These are phyloP conservation scores for Andrena marginata DNA, from an alignment of 2,888 invertebrate species.

Conservation along the genomic window DNA sequence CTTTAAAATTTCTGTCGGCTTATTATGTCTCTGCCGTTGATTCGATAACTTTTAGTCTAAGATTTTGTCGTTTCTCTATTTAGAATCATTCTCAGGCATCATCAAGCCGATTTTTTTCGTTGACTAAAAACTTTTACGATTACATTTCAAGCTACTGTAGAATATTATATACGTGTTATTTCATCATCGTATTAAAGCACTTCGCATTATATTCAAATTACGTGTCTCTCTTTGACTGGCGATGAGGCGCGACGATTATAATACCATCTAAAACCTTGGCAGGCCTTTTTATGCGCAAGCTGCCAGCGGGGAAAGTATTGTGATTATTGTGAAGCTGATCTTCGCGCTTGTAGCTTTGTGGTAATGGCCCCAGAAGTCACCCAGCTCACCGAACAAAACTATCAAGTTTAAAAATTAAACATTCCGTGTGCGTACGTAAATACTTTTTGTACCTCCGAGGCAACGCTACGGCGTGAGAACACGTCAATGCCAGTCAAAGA, in stretches of 20 bases:
- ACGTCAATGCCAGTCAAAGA: too few species aligned
- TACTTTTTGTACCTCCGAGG: too few species aligned
- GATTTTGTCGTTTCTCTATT: conserved; percentile 41
- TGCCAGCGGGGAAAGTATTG: too few species aligned
- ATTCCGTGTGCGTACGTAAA: too few species aligned
- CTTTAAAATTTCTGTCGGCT: conserved; percentile 72
- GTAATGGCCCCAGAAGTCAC: too few species aligned
- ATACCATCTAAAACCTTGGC: too few species aligned
- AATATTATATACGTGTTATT: conserved; percentile 43
- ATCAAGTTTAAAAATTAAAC: too few species aligned
- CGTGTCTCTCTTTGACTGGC: too few species aligned
- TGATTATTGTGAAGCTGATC: neutral
- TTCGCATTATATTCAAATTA: conserved; percentile 39
- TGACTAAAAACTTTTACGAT: conserved; percentile 61
- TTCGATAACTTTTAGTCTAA: conserved; percentile 51
- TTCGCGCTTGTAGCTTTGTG: conserved; percentile 9
- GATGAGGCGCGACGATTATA: too few species aligned
- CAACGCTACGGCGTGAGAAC: too few species aligned
- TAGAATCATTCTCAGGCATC: conserved; percentile 56
- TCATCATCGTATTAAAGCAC: conserved; percentile 67
- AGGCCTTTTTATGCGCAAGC: too few species aligned
- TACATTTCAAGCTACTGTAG: conserved; percentile 53
- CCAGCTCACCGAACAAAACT: too few species aligned
- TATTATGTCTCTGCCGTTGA: conserved; percentile 42
- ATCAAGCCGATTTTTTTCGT: conserved; percentile 52